A percentile compares a stretch with the other conserved stretches of the same genome.
Conservation (phyloP, 2,797 vertebrate genomes). For the Betta splendens region DNA sequence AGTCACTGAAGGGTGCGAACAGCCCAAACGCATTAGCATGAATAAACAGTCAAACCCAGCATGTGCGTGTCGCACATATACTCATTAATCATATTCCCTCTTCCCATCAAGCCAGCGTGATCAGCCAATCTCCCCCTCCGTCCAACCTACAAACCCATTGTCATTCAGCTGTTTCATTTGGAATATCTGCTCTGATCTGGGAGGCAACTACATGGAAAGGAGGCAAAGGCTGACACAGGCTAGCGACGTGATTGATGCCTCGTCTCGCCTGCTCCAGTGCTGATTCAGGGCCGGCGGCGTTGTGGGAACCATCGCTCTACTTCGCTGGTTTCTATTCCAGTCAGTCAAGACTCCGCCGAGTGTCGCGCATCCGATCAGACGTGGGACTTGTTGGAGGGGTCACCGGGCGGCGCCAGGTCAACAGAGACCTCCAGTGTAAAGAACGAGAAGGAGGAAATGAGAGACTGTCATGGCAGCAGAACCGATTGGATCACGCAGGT, state of each 20-base stretch:
- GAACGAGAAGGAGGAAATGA: conserved; percentile 7
- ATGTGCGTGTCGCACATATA: not conserved
- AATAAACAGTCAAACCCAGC: conserved; percentile 25
- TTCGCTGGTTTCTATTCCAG: conserved; percentile 56
- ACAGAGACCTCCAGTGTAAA: conserved; percentile 9
- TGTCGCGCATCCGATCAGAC: conserved; percentile 42
- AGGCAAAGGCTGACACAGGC: conserved; percentile 63
- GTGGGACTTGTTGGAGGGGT: conserved; percentile 15
- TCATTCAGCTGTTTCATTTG: conserved; percentile 59
- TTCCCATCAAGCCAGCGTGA: conserved; percentile 23
- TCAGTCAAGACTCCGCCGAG: conserved; percentile 31
- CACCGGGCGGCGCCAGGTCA: conserved; percentile 6
- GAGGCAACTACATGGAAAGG: conserved; percentile 37
- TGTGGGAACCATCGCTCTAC: conserved; percentile 54
- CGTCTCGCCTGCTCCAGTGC: conserved; percentile 49
- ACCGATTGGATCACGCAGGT: conserved; percentile 39
- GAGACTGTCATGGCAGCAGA: conserved; percentile 8
- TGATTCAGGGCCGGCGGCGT: conserved; percentile 61
- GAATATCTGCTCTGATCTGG: conserved; percentile 48
- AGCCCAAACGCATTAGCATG: conserved; percentile 31
- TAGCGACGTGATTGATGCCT: conserved; percentile 63
- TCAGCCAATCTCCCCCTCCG: conserved; percentile 21
- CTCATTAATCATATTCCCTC: conserved; percentile 23
- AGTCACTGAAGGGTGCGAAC: conserved; percentile 29
- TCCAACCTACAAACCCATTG: conserved; percentile 26